Percentiles rank a stretch among this genome's conserved stretches.
These are phyloP conservation scores for Vulpes vulpes DNA, from an alignment of 2,113 vertebrate genomes.

Conservation along the genomic window DNA sequence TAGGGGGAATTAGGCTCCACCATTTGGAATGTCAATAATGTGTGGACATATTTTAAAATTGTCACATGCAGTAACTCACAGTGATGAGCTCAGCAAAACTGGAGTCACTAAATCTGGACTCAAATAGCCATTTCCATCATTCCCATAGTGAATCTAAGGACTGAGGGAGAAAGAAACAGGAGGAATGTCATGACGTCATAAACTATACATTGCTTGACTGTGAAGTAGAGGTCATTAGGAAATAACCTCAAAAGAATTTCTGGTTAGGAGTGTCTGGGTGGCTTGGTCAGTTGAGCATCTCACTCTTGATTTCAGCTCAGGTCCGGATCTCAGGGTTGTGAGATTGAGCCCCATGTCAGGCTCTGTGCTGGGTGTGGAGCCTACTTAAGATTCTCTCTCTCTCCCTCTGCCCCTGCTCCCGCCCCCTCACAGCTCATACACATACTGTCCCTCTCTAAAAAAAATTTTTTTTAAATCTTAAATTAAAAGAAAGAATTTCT, in stretches of 20 bases:
- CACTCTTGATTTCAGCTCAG: neutral
- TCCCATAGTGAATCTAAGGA: neutral
- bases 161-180: neutral
- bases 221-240: neutral
- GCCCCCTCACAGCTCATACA: neutral
- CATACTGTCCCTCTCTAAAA: neutral
- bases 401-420: neutral
- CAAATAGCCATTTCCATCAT: neutral
- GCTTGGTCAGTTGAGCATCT: no score
- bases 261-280: neutral
- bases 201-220: neutral
- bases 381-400: neutral
- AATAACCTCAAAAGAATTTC: neutral
- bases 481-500: neutral
- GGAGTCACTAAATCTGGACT: neutral
- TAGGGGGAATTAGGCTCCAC: neutral
- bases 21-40: neutral
- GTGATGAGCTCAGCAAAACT: neutral
- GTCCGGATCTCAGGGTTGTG: neutral
- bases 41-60: neutral
- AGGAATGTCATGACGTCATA: neutral
- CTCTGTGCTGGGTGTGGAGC: neutral
- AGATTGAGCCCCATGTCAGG: accelerated
- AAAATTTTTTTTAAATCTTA: accelerated
- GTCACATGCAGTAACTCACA: neutral